Conservation (phyloP, 2,113 vertebrate genomes). For the Oplegnathus fasciatus region DNA sequence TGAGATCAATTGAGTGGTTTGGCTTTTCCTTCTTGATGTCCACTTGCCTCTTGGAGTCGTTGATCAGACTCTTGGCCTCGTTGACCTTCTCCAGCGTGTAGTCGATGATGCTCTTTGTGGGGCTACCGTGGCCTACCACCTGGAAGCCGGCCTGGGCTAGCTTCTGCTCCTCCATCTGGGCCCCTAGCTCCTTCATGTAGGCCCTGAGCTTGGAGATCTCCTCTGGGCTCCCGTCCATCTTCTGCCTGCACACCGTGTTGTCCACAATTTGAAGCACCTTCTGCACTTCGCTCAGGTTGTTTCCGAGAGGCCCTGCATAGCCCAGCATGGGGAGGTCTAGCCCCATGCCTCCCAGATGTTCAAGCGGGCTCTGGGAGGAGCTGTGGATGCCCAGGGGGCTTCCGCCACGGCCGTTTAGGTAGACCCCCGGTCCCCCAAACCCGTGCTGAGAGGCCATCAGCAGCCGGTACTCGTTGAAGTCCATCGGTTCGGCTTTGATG, state of each 20-base stretch:
- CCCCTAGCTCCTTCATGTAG: constrained; percentile 94
- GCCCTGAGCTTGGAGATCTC: constrained; percentile 94
- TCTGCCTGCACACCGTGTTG: constrained; percentile 95
- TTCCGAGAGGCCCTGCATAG: constrained; percentile 86
- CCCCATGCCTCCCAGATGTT: constrained; percentile 92
- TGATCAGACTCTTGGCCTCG: constrained; percentile 94
- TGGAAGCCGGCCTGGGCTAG: constrained; percentile 87
- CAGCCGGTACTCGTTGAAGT: constrained; percentile 94
- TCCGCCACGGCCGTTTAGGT: constrained; percentile 91
- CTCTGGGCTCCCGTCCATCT: constrained; percentile 93
- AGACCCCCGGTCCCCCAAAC: constrained; percentile 89
- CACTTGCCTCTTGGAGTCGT: constrained; percentile 91
- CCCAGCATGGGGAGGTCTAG: constrained; percentile 90
- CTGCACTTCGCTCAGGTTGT: constrained; percentile 94
- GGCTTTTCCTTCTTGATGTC: constrained; percentile 93
- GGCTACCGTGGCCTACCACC: constrained; percentile 91
- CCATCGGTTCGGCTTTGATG: constrained; percentile 95
- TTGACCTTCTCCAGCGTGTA: constrained; percentile 97
- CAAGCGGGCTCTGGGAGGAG: constrained; percentile 93
- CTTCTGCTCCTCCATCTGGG: constrained; percentile 92
- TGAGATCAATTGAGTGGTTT: constrained; percentile 88
- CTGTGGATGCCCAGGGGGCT: constrained; percentile 91
- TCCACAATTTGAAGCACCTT: constrained; percentile 97
- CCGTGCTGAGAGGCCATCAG: constrained; percentile 90
- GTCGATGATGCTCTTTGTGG: constrained; percentile 96